A percentile compares a stretch with the other conserved stretches of the same genome.
Evolutionary conservation across 2,888 invertebrate genomes (phyloP).

Genomic region (Monoplex corrugatus): DNA sequence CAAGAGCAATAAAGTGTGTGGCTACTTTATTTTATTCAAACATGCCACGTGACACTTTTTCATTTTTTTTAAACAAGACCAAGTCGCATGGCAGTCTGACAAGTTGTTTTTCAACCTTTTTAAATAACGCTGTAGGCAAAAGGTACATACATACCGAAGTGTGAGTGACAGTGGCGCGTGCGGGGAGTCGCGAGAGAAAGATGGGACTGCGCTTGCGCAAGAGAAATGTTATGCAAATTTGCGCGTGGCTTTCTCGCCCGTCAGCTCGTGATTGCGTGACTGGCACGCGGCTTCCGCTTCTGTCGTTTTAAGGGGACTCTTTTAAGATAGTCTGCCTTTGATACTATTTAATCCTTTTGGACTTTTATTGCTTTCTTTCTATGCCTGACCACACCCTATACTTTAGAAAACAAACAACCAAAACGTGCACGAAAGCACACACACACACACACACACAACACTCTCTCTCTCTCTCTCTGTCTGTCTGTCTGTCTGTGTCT

Average conservation of each 20-base stretch:
- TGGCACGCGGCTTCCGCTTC: conserved; percentile 27
- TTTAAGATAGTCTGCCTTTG: background rate
- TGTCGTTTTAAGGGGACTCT: background rate
- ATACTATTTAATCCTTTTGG: background rate
- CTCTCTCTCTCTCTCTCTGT: background rate
- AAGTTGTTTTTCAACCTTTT: conserved; percentile 9
- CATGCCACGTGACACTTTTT: no score
- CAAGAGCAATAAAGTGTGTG: no score
- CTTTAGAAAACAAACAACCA: background rate
- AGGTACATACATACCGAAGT: background rate
- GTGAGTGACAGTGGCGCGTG: conserved; percentile 20
- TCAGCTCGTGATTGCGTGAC: background rate
- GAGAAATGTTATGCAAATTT: conserved; percentile 22
- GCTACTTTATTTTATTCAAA: no score
- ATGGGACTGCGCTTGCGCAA: conserved; percentile 33
- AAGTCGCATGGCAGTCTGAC: no score
- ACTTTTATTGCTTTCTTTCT: background rate
- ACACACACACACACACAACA: no score
- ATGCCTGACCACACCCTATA: background rate
- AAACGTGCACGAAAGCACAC: no score
- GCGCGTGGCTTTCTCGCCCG: conserved; percentile 27
- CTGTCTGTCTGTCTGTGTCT: background rate
- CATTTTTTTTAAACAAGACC: no score
- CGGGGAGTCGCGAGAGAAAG: no score
- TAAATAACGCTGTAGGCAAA: background rate